A percentile compares a stretch with the other conserved stretches of the same genome.
Conservation (phyloP, 1,140 invertebrate genomes). For the Pentalonia nigronervosa region DNA sequence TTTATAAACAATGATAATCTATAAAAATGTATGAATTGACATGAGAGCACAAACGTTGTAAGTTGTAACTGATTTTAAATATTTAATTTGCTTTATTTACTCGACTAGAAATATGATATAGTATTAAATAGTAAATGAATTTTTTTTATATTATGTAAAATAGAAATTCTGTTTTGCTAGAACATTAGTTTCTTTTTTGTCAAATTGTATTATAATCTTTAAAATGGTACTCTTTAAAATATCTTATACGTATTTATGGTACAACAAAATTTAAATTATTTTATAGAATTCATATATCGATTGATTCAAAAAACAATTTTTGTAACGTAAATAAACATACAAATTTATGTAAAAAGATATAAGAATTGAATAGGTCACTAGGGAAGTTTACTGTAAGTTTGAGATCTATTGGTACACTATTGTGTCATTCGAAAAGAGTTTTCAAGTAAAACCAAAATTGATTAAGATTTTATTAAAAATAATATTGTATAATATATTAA, state of each 20-base stretch:
- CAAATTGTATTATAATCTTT: constrained; percentile 27
- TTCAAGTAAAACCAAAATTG: too few species aligned
- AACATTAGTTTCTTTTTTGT: not conserved
- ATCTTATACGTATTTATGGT: not conserved
- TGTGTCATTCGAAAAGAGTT: too few species aligned
- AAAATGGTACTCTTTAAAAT: not conserved
- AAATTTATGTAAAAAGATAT: not conserved
- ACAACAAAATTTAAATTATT: constrained; percentile 20
- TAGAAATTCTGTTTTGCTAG: not conserved
- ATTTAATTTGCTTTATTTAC: not conserved
- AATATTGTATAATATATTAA: too few species aligned
- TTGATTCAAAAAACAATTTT: not conserved
- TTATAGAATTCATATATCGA: not conserved
- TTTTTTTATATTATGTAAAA: not conserved
- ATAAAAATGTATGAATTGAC: not conserved
- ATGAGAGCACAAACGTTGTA: not conserved
- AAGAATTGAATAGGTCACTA: not conserved
- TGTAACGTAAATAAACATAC: not conserved
- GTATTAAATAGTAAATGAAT: not conserved
- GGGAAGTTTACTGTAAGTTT: not conserved
- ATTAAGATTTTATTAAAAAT: too few species aligned
- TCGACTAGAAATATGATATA: constrained; percentile 15
- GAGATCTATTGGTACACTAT: not conserved
- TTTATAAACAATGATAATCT: not conserved
- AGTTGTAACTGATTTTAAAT: not conserved